These are phyloP conservation scores for Garrulus glandarius DNA, from an alignment of 2,797 vertebrate species.

Conservation along the genomic window DNA sequence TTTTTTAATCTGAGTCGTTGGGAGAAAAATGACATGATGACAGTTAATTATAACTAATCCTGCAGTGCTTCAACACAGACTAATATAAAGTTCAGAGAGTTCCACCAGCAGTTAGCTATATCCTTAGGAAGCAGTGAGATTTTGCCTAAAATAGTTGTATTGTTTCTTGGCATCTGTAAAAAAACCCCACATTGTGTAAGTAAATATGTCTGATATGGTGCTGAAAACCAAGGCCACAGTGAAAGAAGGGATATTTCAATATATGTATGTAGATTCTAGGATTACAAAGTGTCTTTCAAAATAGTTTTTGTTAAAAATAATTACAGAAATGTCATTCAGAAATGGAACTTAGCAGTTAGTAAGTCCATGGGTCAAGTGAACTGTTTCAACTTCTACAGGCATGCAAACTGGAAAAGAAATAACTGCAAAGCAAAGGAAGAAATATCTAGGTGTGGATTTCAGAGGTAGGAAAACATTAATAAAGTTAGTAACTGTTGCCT, in stretches of 20 bases:
- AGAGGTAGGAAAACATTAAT: neutral
- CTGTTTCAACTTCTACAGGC: neutral
- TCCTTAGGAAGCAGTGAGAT: neutral
- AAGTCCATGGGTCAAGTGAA: neutral
- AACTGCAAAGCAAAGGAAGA: neutral
- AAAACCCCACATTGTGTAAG: neutral
- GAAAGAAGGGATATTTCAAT: neutral
- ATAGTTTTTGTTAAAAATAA: neutral
- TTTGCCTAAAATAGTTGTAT: conserved; percentile 31
- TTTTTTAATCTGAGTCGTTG: neutral
- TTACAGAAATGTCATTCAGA: neutral
- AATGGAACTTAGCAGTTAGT: neutral
- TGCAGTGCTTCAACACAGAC: conserved; percentile 14
- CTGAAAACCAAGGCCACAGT: neutral
- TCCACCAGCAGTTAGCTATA: conserved; percentile 9
- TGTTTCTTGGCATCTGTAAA: neutral
- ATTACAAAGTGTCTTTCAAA: neutral
- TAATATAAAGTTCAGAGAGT: conserved; percentile 33
- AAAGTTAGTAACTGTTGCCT: neutral
- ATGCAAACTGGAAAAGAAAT: neutral
- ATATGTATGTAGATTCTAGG: neutral
- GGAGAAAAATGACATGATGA: conserved; percentile 25
- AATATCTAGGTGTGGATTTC: neutral
- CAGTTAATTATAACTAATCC: conserved; percentile 68
- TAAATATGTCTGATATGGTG: neutral